These are phyloP conservation scores for Macroramphosus scolopax DNA, from an alignment of 2,797 vertebrate species.

Conservation along the genomic window DNA sequence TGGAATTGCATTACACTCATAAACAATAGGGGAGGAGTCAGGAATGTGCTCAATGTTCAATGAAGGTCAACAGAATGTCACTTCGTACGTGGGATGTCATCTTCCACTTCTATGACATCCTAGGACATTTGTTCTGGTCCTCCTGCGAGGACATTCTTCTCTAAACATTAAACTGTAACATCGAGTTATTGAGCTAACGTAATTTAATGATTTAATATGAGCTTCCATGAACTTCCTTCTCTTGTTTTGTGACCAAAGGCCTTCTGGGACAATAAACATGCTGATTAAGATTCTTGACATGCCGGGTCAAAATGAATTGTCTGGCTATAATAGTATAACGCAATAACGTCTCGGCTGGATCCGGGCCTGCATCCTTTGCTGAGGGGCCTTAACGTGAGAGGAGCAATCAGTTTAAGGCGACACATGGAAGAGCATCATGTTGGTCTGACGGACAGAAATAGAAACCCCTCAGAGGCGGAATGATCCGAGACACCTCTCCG, in stretches of 20 bases:
- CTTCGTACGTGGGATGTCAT: too few species aligned
- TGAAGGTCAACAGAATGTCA: too few species aligned
- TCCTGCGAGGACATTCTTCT: conserved; percentile 10
- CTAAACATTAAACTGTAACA: too few species aligned
- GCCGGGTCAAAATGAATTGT: too few species aligned
- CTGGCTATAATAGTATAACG: conserved; percentile 60
- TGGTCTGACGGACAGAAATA: conserved; percentile 44
- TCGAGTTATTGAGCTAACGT: conserved; percentile 40
- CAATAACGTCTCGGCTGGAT: conserved; percentile 56
- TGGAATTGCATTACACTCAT: too few species aligned
- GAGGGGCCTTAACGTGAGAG: conserved; percentile 48
- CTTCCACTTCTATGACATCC: too few species aligned
- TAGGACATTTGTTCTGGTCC: background rate
- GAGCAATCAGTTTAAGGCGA: conserved; percentile 42
- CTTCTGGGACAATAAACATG: conserved; percentile 34
- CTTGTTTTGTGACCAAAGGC: conserved; percentile 24
- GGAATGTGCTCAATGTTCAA: too few species aligned
- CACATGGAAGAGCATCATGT: conserved; percentile 37
- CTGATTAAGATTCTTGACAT: conserved; percentile 17
- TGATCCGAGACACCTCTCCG: conserved; percentile 20
- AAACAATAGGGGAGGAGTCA: too few species aligned
- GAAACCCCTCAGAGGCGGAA: conserved; percentile 23
- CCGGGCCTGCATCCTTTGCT: conserved; percentile 27
- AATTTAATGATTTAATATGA: conserved; percentile 44
- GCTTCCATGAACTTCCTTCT: too few species aligned